Conservation (phyloP, 2,797 vertebrate genomes). For the Scolopax rusticola region DNA sequence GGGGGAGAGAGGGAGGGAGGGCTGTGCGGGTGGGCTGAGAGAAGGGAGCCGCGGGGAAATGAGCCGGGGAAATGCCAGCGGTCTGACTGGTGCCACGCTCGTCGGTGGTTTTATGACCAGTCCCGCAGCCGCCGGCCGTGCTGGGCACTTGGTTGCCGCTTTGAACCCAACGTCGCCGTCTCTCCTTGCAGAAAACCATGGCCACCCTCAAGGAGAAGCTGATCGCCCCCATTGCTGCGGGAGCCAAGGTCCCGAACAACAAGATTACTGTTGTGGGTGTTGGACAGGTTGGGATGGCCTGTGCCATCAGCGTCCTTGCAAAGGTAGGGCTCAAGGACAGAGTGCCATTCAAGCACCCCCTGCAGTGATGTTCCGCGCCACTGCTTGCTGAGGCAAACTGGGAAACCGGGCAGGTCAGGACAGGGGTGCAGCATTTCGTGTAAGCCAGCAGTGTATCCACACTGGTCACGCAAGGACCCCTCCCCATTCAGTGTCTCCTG, state of each 20-base stretch:
- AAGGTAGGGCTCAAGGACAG: slow-evolving; percentile 80
- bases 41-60: neutral
- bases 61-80: neutral
- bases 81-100: rapidly evolving
- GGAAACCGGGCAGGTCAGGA: neutral
- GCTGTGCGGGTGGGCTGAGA: neutral
- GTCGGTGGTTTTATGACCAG: rapidly evolving
- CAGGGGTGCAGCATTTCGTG: neutral
- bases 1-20: too few species aligned
- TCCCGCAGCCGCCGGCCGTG: neutral
- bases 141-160: neutral
- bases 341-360: rapidly evolving
- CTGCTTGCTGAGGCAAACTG: neutral
- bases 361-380: neutral
- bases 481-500: neutral
- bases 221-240: slow-evolving; percentile 80
- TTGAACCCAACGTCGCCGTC: rapidly evolving
- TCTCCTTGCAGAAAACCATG: slow-evolving; percentile 80
- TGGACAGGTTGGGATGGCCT: slow-evolving; percentile 96
- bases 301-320: slow-evolving; percentile 91
- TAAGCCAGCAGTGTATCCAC: neutral
- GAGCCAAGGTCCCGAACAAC: slow-evolving; percentile 80
- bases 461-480: neutral
- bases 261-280: slow-evolving; percentile 95
- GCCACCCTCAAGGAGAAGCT: slow-evolving; percentile 91